These are phyloP conservation scores for Eupsilia transversa DNA, from an alignment of 2,888 invertebrate species.

Conservation along the genomic window DNA sequence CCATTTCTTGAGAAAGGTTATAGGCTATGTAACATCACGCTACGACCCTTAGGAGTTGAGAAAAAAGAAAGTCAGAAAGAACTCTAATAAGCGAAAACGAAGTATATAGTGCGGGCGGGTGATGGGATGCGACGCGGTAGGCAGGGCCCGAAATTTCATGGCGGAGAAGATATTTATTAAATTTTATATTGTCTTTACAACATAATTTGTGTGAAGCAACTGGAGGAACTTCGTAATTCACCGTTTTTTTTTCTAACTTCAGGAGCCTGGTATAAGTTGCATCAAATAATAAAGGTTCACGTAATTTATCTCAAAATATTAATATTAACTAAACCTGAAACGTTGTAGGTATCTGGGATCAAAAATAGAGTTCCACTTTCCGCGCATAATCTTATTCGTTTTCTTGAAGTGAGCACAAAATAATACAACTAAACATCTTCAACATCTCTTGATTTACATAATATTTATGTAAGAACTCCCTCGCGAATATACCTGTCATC, in stretches of 20 bases:
- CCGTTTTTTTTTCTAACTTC: neutral
- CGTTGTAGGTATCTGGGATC: neutral
- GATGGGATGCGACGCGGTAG: too few species aligned
- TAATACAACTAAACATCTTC: constrained; percentile 10
- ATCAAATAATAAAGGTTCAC: neutral
- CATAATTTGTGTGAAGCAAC: neutral
- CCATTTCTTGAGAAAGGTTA: too few species aligned
- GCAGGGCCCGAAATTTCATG: too few species aligned
- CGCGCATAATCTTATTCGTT: neutral
- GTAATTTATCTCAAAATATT: neutral
- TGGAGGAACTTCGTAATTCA: neutral
- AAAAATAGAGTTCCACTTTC: neutral
- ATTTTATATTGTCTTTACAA: neutral
- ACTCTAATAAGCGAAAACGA: too few species aligned
- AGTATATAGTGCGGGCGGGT: too few species aligned
- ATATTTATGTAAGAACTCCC: constrained; percentile 33
- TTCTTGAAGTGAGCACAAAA: constrained; percentile 7
- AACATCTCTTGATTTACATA: constrained; percentile 44
- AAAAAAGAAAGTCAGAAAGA: too few species aligned
- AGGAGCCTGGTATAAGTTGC: neutral
- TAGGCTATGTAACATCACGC: too few species aligned
- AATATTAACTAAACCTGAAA: neutral
- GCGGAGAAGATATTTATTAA: too few species aligned
- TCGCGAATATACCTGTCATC: constrained; percentile 37
- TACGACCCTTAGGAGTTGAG: too few species aligned